Evolutionary conservation across 2,888 invertebrate genomes (phyloP), one percentile per base, ranked within the genome.

Genomic region (Pachymerium ferrugineum): DNA sequence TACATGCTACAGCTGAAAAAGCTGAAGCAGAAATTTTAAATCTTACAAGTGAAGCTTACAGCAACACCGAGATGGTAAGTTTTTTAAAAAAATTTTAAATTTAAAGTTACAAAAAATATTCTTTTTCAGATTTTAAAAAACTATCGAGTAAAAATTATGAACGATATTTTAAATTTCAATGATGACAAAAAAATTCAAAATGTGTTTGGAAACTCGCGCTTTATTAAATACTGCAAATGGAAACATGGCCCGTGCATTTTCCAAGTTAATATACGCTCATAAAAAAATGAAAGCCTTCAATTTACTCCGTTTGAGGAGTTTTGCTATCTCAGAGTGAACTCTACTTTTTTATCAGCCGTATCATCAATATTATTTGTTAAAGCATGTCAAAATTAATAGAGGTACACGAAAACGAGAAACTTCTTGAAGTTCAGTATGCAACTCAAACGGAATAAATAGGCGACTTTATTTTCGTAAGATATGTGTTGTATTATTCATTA

Each of bases 111-210:
- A n/a, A n/a, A n/a, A n/a, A n/a, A n/a, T n/a, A n/a, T n/a, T 12
- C 22, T 35, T 33, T 38, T 71, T 22, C 25, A 38, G 69, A 69
- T 69, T 38, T 19, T 16, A 4, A 33, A 71, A 3, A 69, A 71
- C 19, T 38, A 71, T 71, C 71, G 38, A 1, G 12, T 22, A 71
- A 22, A 71, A 71, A 22, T 38, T 5, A 71, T 71, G 71, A 22
- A 5, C 1, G 25, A 1, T 28, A 16, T 71, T 33, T 5, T 38
- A 4, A 10, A 31, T 14, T 71, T 16, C 16, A 14, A 35, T 25
- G 25, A 71, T n/a, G 12, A 6, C 3, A n/a, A 30, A 10, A 25
- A 29, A 30, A 35, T 71, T 16, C 2, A 2, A 12, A 16, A 14
- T 5, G 19, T 33, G 16, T 71, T 33, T 71, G 71, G 71, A 71